phyloP scores from a whole-genome alignment of 2,888 invertebrate genomes.

The Cheiracanthium punctorium region DNA sequence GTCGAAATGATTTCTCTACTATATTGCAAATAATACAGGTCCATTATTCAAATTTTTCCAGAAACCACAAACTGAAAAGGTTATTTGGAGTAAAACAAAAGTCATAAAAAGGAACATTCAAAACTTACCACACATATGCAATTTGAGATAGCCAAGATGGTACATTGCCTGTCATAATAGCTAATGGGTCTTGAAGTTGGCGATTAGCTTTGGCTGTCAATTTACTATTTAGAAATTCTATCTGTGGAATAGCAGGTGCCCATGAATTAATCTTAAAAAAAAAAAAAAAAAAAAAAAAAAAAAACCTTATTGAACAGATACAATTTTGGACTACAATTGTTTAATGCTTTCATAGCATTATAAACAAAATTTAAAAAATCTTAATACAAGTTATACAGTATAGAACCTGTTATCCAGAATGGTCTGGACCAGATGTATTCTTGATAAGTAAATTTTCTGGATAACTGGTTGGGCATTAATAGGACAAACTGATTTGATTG shows the following conservation, averaged over 20 bases:
- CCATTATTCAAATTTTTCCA: no score
- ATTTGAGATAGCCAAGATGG: conserved; percentile 96
- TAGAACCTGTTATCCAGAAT: no score
- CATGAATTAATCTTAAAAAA: conserved; percentile 70
- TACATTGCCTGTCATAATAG: conserved; percentile 97
- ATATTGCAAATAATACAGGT: no score
- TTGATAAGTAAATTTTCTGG: no score
- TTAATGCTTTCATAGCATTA: neutral
- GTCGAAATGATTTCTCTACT: no score
- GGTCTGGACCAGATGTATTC: no score
- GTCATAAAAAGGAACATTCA: neutral
- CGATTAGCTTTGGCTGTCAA: conserved; percentile 97
- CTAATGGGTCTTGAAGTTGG: conserved; percentile 97
- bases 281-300: conserved; percentile 42
- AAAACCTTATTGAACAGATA: no score
- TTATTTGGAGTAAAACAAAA: no score
- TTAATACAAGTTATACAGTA: neutral
- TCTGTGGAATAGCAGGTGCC: conserved; percentile 72
- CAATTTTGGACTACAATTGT: no score
- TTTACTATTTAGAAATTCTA: conserved; percentile 93
- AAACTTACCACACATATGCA: conserved; percentile 85
- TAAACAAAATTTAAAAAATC: neutral
- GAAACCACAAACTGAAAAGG: no score
- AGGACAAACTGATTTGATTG: no score
- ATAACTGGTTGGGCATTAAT: no score